Evolutionary conservation across 2,888 invertebrate genomes (phyloP).

Genomic region (Tanytarsus gracilentus): DNA sequence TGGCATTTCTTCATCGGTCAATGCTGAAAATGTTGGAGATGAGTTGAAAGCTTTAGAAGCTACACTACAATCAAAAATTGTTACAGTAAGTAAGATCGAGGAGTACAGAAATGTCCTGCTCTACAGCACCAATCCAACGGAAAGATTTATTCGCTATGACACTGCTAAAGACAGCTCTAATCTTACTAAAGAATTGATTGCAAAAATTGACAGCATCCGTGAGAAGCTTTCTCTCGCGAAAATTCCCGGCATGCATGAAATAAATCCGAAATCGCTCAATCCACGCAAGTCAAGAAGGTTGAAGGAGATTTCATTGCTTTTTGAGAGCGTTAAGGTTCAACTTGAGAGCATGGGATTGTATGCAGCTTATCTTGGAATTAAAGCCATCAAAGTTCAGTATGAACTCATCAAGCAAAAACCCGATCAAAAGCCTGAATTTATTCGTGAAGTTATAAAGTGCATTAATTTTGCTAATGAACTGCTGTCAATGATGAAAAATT

Average conservation of each 20-base stretch:
- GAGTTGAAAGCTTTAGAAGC: conserved; percentile 57
- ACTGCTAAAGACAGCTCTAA: not conserved
- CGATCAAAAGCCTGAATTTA: not conserved
- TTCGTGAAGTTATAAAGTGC: not conserved
- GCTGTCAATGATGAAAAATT: conserved; percentile 2
- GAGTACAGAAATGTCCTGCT: conserved; percentile 40
- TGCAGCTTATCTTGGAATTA: not conserved
- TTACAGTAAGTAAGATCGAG: conserved; percentile 53
- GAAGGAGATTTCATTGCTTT: not conserved
- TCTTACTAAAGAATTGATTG: not conserved
- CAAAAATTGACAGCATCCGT: not conserved
- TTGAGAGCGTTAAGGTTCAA: conserved; percentile 2
- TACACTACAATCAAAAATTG: conserved; percentile 62
- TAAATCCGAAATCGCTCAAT: conserved; percentile 5
- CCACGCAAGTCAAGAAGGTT: not conserved
- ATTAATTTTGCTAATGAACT: not conserved
- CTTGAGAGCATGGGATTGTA: conserved; percentile 12
- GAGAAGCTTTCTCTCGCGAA: not conserved
- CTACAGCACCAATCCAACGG: conserved; percentile 46
- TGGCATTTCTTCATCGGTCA: conserved; percentile 36
- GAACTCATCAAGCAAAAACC: conserved; percentile 1
- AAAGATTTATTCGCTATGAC: conserved; percentile 34
- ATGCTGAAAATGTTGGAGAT: conserved; percentile 34
- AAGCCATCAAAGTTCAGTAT: not conserved
- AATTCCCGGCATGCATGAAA: not conserved